phyloP scores from a whole-genome alignment of 2,888 invertebrate species.

The Sympetrum striolatum region DNA sequence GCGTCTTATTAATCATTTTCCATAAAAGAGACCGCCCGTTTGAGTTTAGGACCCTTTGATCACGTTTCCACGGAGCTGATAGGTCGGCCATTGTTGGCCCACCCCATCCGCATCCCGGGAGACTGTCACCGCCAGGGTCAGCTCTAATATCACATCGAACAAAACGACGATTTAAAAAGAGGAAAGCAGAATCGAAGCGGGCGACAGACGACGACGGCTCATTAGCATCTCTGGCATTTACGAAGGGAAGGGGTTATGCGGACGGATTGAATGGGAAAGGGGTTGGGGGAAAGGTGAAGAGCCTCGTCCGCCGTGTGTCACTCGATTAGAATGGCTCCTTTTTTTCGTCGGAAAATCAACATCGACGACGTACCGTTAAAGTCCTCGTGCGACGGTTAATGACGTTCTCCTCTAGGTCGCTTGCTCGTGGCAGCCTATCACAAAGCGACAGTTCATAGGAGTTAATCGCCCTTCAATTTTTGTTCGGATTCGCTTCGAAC shows the following conservation, averaged over 20 bases:
- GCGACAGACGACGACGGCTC: background rate
- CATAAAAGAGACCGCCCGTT: constrained; percentile 7
- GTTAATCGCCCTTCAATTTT: background rate
- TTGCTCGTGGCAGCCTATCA: background rate
- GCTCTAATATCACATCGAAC: constrained; percentile 20
- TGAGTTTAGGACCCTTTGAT: constrained; percentile 34
- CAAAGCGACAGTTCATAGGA: background rate
- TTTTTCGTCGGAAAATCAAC: constrained; percentile 3
- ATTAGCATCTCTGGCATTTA: constrained; percentile 27
- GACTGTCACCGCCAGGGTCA: background rate
- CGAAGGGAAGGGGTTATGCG: background rate
- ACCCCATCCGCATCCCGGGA: background rate
- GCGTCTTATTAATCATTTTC: constrained; percentile 31
- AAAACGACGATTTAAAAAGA: constrained; percentile 5
- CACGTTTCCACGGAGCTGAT: constrained; percentile 16
- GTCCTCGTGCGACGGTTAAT: background rate
- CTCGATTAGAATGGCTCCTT: constrained; percentile 1
- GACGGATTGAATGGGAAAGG: background rate
- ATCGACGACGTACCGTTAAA: background rate
- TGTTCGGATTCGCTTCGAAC: background rate
- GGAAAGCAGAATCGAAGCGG: background rate
- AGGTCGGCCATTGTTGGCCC: background rate
- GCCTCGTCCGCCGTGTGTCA: background rate
- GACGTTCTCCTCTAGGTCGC: background rate
- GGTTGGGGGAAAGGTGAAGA: background rate